phyloP scores from a whole-genome alignment of 1,140 invertebrate genomes.

The Babylonia areolata region DNA sequence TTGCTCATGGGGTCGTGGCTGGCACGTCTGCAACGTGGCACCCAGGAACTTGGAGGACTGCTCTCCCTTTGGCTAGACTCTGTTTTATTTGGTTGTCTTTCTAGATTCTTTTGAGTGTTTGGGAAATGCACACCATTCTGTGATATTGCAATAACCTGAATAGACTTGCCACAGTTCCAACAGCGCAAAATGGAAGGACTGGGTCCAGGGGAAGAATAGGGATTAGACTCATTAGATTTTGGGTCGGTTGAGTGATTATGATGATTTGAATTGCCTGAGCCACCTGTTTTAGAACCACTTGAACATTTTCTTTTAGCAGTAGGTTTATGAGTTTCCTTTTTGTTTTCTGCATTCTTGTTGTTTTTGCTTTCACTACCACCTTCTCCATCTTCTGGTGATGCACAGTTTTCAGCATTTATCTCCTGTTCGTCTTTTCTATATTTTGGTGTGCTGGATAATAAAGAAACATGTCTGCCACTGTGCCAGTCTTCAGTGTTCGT shows the following conservation, averaged over 20 bases:
- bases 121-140: too few species aligned
- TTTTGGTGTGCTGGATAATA: conserved; percentile 56
- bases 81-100: conserved; percentile 59
- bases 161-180: conserved; percentile 46
- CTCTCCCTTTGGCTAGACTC: conserved; percentile 55
- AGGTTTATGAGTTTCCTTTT: conserved; percentile 17
- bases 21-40: conserved; percentile 75
- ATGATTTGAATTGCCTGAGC: conserved; percentile 29
- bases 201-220: conserved; percentile 63
- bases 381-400: too few species aligned
- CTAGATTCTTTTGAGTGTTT: too few species aligned
- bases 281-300: conserved; percentile 64
- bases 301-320: conserved; percentile 57
- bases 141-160: too few species aligned
- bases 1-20: conserved; percentile 57
- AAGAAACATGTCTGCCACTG: conserved; percentile 78
- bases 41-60: conserved; percentile 70
- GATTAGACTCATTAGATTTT: conserved; percentile 48
- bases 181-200: conserved; percentile 60
- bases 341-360: too few species aligned
- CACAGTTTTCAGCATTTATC: conserved; percentile 38
- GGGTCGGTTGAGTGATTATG: conserved; percentile 20
- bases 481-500: conserved; percentile 69
- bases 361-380: too few species aligned
- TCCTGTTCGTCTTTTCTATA: conserved; percentile 62